Percentiles rank a stretch among this genome's conserved stretches.
Conservation (phyloP, 2,888 invertebrate genomes). For the Schrankia costaestrigalis region DNA sequence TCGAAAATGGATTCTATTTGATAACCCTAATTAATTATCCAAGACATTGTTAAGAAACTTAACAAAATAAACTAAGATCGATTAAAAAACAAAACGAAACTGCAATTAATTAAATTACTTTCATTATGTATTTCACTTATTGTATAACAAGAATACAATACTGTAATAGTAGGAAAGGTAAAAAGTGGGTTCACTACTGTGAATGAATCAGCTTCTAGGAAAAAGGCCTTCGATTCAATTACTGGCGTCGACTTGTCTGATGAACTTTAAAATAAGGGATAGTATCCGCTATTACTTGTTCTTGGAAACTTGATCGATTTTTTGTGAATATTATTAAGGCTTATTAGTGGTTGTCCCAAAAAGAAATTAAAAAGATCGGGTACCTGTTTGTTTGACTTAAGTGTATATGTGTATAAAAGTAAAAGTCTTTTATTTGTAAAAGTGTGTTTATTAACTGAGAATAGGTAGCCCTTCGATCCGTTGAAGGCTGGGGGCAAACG, state of each 20-base stretch:
- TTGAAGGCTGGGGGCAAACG: too few relatives aligned
- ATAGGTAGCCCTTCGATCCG: too few relatives aligned
- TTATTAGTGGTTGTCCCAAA: too few relatives aligned
- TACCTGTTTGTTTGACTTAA: too few relatives aligned
- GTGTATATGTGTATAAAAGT: too few relatives aligned
- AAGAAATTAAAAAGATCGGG: too few relatives aligned
- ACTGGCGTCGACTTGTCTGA: conserved; percentile 50
- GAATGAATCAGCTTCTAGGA: conserved; percentile 30
- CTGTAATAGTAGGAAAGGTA: conserved; percentile 4
- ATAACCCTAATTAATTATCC: background rate
- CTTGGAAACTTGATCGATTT: too few relatives aligned
- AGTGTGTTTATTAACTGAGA: too few relatives aligned
- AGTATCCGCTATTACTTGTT: too few relatives aligned
- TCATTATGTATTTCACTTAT: conserved; percentile 3
- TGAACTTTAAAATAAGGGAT: conserved; percentile 8
- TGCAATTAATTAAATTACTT: background rate
- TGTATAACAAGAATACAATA: conserved; percentile 4
- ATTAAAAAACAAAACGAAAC: too few relatives aligned
- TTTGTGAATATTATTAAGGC: too few relatives aligned
- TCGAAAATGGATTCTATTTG: background rate
- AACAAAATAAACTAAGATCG: background rate
- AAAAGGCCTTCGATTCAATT: conserved; percentile 41
- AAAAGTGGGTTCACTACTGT: conserved; percentile 11
- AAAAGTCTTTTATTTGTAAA: too few relatives aligned
- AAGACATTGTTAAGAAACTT: background rate